Conservation (phyloP, 2,888 invertebrate species). For the Leptinotarsa juncta region DNA sequence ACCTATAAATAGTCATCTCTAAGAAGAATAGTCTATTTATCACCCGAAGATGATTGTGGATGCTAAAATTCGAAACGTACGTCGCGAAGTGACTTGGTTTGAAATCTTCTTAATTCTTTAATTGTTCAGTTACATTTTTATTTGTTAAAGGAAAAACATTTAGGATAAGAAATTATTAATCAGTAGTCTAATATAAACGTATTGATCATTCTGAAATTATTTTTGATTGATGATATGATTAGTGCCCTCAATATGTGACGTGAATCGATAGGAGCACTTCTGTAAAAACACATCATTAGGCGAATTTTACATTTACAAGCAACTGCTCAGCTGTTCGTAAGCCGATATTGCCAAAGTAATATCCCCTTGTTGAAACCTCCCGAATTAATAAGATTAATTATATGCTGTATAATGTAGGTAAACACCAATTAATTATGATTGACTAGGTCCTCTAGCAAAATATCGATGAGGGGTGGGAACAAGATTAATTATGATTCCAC, state of each 20-base stretch:
- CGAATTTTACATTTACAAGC: slow-evolving; percentile 40
- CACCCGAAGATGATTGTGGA: no score
- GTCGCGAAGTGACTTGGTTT: no score
- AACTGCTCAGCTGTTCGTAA: slow-evolving; percentile 41
- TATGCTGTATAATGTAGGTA: slow-evolving; percentile 43
- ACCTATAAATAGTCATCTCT: no score
- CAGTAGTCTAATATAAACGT: no score
- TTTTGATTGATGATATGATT: not conserved
- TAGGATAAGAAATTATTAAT: no score
- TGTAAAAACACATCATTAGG: slow-evolving; percentile 24
- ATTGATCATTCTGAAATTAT: no score
- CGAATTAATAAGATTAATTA: slow-evolving; percentile 49
- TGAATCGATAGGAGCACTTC: not conserved
- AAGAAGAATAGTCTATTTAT: no score
- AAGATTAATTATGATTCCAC: slow-evolving; percentile 7
- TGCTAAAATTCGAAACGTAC: no score
- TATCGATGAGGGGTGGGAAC: slow-evolving; percentile 33
- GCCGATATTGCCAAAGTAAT: slow-evolving; percentile 34
- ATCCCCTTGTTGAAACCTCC: slow-evolving; percentile 44
- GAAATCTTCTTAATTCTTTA: no score
- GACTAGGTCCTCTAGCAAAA: slow-evolving; percentile 44
- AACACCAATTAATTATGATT: slow-evolving; percentile 48
- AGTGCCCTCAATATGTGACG: not conserved
- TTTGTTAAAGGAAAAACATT: no score
- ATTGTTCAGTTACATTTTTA: no score